phyloP scores from a whole-genome alignment of 2,797 vertebrate species.

The Acipenser transmontanus region DNA sequence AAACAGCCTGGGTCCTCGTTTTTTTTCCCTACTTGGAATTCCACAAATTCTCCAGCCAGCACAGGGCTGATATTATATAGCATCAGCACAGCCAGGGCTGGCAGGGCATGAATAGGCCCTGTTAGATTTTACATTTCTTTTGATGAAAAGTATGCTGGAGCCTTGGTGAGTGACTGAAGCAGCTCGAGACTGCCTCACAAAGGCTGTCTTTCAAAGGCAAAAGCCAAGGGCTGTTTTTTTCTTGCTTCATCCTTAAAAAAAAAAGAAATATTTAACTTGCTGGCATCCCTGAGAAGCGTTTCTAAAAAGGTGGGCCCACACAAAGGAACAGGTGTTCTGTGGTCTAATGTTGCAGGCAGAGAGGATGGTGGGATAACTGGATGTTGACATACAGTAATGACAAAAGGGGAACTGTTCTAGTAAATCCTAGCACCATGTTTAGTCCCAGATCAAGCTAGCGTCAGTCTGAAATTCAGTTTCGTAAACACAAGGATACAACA shows the following conservation, averaged over 20 bases:
- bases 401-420: conserved; percentile 55
- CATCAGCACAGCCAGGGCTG: conserved; percentile 55
- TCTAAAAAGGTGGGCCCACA: conserved; percentile 55
- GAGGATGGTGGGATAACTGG: conserved; percentile 49
- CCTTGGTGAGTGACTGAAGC: conserved; percentile 56
- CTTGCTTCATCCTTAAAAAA: conserved; percentile 50
- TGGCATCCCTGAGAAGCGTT: conserved; percentile 44
- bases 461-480: too few species aligned
- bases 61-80: conserved; percentile 53
- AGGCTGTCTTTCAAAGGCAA: conserved; percentile 54
- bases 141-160: conserved; percentile 61
- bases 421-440: conserved; percentile 24
- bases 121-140: conserved; percentile 70
- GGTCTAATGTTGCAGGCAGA: conserved; percentile 61
- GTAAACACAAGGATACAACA: too few species aligned
- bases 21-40: conserved; percentile 45
- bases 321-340: conserved; percentile 71
- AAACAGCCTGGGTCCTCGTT: conserved; percentile 36
- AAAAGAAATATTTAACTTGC: conserved; percentile 27
- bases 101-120: conserved; percentile 67
- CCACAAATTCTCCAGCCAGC: conserved; percentile 46
- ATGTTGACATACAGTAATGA: conserved; percentile 60
- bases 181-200: conserved; percentile 59
- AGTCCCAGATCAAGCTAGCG: too few species aligned
- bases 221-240: conserved; percentile 23